These are phyloP conservation scores for Pandemis corylana DNA, from an alignment of 2,888 invertebrate species.

Conservation along the genomic window DNA sequence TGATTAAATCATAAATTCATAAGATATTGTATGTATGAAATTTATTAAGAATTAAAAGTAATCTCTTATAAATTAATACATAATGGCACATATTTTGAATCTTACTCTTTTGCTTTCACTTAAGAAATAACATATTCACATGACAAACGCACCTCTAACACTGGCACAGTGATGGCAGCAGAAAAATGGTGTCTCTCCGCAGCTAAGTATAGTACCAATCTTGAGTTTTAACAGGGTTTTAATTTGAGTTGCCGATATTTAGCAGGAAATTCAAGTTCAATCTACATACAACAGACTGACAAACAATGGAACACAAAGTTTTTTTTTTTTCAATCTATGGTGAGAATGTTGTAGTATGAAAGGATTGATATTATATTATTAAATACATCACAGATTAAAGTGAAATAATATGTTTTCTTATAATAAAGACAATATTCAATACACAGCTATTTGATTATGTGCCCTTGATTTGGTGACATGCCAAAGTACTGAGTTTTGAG, in stretches of 20 bases:
- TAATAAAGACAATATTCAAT: background rate
- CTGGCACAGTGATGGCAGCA: conserved; percentile 17
- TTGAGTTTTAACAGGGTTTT: conserved; percentile 9
- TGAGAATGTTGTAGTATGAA: background rate
- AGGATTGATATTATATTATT: background rate
- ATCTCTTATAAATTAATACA: too few relatives aligned
- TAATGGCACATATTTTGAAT: too few relatives aligned
- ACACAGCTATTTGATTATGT: background rate
- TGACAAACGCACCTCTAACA: background rate
- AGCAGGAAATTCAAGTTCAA: conserved; percentile 37
- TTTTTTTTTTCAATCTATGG: background rate
- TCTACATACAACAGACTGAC: conserved; percentile 9
- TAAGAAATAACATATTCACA: background rate
- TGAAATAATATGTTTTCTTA: too few relatives aligned
- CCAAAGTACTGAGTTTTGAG: background rate
- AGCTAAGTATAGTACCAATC: conserved; percentile 34
- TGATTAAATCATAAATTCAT: too few relatives aligned
- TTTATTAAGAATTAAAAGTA: too few relatives aligned
- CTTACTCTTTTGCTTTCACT: too few relatives aligned
- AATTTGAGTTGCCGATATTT: background rate
- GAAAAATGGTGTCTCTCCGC: conserved; percentile 33
- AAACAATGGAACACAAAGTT: background rate
- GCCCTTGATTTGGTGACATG: background rate
- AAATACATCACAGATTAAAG: too few relatives aligned
- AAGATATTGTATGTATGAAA: too few relatives aligned